Evolutionary conservation across 2,113 vertebrate genomes (phyloP).

Genomic region (Callospermophilus lateralis): DNA sequence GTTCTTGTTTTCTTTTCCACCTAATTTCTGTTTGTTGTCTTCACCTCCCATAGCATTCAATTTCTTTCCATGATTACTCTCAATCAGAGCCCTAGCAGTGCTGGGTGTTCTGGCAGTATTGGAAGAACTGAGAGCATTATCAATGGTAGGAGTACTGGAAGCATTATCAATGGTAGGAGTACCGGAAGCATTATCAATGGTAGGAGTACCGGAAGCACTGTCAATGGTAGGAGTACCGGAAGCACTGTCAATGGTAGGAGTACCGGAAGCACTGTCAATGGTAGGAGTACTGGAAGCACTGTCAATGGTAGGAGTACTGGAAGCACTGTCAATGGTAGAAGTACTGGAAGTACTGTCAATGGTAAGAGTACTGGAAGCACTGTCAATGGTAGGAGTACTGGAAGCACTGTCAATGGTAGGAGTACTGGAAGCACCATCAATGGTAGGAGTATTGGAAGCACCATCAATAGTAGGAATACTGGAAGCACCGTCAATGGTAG

Average conservation of each 20-base stretch:
- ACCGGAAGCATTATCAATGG: background rate
- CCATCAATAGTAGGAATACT: background rate
- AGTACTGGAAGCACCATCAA: too few relatives aligned
- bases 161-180: background rate
- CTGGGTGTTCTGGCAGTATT: constrained; percentile 51
- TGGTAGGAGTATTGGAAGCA: too few relatives aligned
- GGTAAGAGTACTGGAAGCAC: constrained; percentile 38
- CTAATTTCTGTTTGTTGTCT: constrained; percentile 85
- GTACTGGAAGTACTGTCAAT: background rate
- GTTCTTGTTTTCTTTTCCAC: constrained; percentile 84
- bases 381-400: too few relatives aligned
- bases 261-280: constrained; percentile 75
- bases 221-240: background rate
- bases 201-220: constrained; percentile 80
- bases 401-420: too few relatives aligned
- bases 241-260: background rate
- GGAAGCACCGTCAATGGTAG: constrained; percentile 55
- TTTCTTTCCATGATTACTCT: constrained; percentile 86
- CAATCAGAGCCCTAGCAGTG: constrained; percentile 68
- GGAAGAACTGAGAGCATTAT: constrained; percentile 81
- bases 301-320: constrained; percentile 65
- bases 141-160: constrained; percentile 45
- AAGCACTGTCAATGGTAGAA: background rate
- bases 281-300: constrained; percentile 79
- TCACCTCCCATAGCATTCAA: constrained; percentile 77